A percentile compares a stretch with the other conserved stretches of the same genome.
phyloP scores from a whole-genome alignment of 2,113 vertebrate species.

The Syrmaticus mikado region DNA sequence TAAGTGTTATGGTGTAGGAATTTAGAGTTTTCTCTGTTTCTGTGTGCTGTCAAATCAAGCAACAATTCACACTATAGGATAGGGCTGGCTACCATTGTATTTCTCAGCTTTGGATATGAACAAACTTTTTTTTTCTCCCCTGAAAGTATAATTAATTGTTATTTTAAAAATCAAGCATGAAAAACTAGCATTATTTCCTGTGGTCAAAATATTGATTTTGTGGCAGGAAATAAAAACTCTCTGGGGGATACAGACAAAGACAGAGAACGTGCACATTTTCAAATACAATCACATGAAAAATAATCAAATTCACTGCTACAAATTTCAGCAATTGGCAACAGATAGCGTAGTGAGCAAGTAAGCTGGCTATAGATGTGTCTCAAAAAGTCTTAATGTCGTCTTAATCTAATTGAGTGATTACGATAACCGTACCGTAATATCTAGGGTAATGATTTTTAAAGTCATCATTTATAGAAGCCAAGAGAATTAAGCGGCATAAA shows the following conservation, averaged over 20 bases:
- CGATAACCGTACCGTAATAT: not conserved
- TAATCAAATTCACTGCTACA: not conserved
- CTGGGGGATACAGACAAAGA: not conserved
- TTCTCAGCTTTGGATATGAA: not conserved
- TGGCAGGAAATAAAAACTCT: not conserved
- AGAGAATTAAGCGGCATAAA: not conserved
- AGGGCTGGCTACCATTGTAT: not conserved
- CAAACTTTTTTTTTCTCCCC: not conserved
- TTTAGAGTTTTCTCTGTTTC: not conserved
- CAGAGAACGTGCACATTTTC: not conserved
- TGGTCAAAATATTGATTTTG: not conserved
- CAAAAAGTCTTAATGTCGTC: not conserved
- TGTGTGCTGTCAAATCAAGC: not conserved
- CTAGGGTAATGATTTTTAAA: not conserved
- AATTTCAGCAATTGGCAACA: not conserved
- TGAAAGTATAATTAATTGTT: not conserved
- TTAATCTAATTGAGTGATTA: not conserved
- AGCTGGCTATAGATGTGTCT: not conserved
- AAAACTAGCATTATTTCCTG: not conserved
- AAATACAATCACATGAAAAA: not conserved
- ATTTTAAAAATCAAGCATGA: not conserved
- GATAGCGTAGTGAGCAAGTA: not conserved
- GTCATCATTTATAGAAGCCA: not conserved
- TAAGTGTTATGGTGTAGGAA: not conserved
- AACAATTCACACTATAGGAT: not conserved